phyloP scores from a whole-genome alignment of 2,113 vertebrate genomes.

The Fregetta grallaria region DNA sequence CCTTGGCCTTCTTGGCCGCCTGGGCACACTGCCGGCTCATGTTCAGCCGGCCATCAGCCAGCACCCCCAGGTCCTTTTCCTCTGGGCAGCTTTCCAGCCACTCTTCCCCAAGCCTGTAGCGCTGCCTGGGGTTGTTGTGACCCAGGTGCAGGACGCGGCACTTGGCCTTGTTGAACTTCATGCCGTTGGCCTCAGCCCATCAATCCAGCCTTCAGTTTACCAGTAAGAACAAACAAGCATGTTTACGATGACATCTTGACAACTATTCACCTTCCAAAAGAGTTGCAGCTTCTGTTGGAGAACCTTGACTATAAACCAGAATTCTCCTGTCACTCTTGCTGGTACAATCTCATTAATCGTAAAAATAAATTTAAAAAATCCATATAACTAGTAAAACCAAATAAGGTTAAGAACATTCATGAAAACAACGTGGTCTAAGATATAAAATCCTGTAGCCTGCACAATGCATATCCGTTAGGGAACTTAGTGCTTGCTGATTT shows the following conservation, averaged over 20 bases:
- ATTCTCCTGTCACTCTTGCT: background rate
- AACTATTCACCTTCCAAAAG: background rate
- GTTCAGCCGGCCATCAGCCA: too few relatives aligned
- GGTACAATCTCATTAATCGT: background rate
- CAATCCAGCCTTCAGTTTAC: background rate
- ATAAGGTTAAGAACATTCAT: background rate
- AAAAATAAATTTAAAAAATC: background rate
- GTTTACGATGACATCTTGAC: background rate
- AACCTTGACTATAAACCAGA: background rate
- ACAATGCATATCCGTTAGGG: accelerated
- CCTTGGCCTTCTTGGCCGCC: too few relatives aligned
- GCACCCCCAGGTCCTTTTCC: too few relatives aligned
- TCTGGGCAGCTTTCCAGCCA: too few relatives aligned
- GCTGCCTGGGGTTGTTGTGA: too few relatives aligned
- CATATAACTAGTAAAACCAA: background rate
- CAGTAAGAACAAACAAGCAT: background rate
- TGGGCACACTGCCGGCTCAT: too few relatives aligned
- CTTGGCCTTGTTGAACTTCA: too few relatives aligned
- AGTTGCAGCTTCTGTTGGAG: background rate
- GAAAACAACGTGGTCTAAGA: background rate
- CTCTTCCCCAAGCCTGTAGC: too few relatives aligned
- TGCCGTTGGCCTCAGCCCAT: too few relatives aligned
- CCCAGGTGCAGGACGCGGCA: too few relatives aligned
- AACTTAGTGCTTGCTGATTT: background rate
- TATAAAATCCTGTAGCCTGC: background rate